Percentiles rank a stretch among this genome's conserved stretches.
These are phyloP conservation scores for Oceanodroma leucorhoa DNA, from an alignment of 2,797 vertebrate genomes.

Conservation along the genomic window DNA sequence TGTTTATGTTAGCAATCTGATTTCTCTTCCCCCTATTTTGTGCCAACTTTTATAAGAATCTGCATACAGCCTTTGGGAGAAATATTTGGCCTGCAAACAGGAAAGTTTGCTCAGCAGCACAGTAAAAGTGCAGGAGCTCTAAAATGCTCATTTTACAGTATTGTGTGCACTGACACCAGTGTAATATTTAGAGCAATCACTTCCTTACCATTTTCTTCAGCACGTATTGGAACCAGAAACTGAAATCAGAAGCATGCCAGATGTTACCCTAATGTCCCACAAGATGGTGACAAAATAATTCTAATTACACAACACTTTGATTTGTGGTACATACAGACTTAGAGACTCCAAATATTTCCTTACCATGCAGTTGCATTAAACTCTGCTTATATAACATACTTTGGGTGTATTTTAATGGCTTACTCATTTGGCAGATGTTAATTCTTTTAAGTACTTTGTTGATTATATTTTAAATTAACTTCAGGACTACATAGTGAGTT, in stretches of 20 bases:
- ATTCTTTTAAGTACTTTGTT: background rate
- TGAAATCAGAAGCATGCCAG: background rate
- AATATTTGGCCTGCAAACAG: background rate
- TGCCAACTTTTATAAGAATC: background rate
- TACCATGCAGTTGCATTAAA: background rate
- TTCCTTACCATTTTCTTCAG: background rate
- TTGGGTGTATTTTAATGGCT: background rate
- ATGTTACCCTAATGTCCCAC: slow-evolving; percentile 18
- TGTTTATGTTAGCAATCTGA: background rate
- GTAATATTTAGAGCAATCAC: background rate
- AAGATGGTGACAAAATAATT: slow-evolving; percentile 48
- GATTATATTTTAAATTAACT: slow-evolving; percentile 12
- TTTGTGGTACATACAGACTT: background rate
- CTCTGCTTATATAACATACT: background rate
- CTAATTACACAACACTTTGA: background rate
- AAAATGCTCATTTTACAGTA: background rate
- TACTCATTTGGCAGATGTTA: background rate
- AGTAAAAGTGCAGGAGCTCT: background rate
- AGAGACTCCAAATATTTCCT: background rate
- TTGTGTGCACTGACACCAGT: background rate
- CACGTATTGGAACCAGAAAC: background rate
- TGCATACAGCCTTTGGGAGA: background rate
- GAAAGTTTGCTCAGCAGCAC: background rate
- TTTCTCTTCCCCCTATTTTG: background rate
- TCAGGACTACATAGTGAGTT: background rate